Evolutionary conservation across 2,113 vertebrate species (phyloP).

Genomic region (Dolichotis patagonum): DNA sequence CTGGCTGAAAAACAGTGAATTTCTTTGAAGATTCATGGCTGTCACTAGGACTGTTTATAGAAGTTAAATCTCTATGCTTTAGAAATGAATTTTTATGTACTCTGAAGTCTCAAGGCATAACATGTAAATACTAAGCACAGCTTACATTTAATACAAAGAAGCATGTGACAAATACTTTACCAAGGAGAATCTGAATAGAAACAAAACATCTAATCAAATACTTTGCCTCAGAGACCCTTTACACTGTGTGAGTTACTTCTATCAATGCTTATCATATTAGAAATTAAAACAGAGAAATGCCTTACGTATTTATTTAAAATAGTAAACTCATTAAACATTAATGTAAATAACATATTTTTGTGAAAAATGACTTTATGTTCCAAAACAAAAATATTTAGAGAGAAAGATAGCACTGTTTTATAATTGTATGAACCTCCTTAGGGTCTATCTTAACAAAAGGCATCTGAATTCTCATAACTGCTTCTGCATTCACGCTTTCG

Average conservation of each 20-base stretch:
- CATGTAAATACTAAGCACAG: not conserved
- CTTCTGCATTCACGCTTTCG: not conserved
- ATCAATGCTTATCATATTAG: not conserved
- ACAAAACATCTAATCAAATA: not conserved
- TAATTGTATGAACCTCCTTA: not conserved
- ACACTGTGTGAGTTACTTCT: not conserved
- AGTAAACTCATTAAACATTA: not conserved
- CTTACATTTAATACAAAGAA: not conserved
- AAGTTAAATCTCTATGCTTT: slow-evolving; percentile 1
- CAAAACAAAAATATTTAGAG: not conserved
- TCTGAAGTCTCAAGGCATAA: not conserved
- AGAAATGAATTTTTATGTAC: not conserved
- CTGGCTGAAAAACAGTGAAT: not conserved
- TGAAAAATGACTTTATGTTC: not conserved
- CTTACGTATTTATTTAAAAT: not conserved
- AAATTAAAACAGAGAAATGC: slow-evolving; percentile 6
- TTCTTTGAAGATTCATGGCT: not conserved
- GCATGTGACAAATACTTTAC: not conserved
- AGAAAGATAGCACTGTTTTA: not conserved
- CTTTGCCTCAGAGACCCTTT: not conserved
- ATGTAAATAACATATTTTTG: not conserved
- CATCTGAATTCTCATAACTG: not conserved
- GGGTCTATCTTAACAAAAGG: not conserved
- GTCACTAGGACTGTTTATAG: not conserved
- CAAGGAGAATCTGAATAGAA: not conserved